Conservation (phyloP, 2,113 vertebrate species). For the Notiomystis cincta region DNA sequence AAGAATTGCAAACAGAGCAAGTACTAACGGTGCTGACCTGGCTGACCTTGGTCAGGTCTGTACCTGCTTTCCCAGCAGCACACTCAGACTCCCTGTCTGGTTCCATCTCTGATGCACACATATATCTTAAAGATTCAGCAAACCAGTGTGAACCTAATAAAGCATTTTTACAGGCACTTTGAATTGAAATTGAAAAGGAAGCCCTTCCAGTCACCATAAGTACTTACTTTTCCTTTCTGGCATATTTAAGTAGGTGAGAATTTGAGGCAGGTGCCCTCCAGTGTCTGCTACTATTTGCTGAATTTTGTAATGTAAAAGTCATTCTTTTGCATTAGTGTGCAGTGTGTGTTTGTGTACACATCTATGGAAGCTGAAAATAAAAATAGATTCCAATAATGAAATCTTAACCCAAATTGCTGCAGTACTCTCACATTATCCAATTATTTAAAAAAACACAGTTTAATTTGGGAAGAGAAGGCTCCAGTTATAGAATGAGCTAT, state of each 20-base stretch:
- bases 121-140: neutral
- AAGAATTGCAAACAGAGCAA: neutral
- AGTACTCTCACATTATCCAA: neutral
- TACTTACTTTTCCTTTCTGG: neutral
- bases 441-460: neutral
- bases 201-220: neutral
- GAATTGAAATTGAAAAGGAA: neutral
- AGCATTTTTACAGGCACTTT: neutral
- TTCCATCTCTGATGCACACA: neutral
- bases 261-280: neutral
- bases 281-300: neutral
- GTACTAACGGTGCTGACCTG: neutral
- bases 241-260: neutral
- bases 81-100: neutral
- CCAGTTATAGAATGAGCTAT: neutral
- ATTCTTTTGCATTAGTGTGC: neutral
- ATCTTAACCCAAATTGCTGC: neutral
- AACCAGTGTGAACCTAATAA: neutral
- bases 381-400: neutral
- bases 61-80: neutral
- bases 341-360: neutral
- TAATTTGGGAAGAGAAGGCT: constrained; percentile 13
- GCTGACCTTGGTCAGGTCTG: neutral
- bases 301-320: neutral
- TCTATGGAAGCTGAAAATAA: neutral